Evolutionary conservation across 1,140 invertebrate genomes (phyloP), one percentile per base, ranked within the genome.

Genomic region (Cardiocondyla obscurior): DNA sequence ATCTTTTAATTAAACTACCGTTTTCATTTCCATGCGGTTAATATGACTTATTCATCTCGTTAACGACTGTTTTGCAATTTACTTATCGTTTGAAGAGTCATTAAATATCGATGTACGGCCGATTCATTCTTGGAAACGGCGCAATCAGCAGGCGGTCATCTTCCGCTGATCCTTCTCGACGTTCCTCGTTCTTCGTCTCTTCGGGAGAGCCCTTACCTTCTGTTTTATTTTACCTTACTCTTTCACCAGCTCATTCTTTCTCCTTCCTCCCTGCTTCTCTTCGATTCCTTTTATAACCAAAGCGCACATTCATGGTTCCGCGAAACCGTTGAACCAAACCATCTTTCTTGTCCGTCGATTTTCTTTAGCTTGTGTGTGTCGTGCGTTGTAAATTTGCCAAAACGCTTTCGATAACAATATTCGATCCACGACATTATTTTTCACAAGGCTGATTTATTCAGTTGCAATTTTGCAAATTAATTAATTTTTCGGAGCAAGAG

Each of bases 261-360:
- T 67, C 58, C 36, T 84, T 55, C 36, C 65, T 62, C 22, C 22
- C 62, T 55, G 30, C 39, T n/a, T 58, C 70, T 64, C 55, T 70
- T 84, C 64, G 55, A 84, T 81, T 84, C 53, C 82, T 62, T 76
- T 85, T 83, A 67, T 51, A 83, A 82, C 53, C 57, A 46, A 67
- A 69, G 73, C 81, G 82, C 65, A 51, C 76, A 74, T 74, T 81
- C 81, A 51, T 84, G 77, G 55, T 92, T 92, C 91, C 74, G 22
- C 85, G 91, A 92, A 91, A 87, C 87, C 60, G 85, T 90, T 87
- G 88, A 90, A 90, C 19, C 83, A 58, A 70, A 90, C 83, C 83
- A 79, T 77, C 72, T 58, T 81, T 83, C 82, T 79, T 81, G 77
- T 81, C 72, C 76, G 70, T 74, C 72, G 79, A 62, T 81, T 57